Conservation (phyloP, 2,113 vertebrate species). For the Numida meleagris region DNA sequence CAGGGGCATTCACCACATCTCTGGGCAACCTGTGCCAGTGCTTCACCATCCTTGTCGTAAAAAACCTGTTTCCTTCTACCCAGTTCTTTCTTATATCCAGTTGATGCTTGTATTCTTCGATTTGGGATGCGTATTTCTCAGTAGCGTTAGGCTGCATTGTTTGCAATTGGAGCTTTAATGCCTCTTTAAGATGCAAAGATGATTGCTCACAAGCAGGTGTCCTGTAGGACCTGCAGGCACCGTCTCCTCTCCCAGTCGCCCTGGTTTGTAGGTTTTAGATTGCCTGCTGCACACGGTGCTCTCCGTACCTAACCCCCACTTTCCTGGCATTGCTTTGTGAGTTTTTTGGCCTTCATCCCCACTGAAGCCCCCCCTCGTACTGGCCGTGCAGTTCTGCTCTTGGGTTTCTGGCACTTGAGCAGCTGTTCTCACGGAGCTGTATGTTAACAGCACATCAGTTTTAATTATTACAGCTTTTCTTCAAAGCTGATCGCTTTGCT, state of each 20-base stretch:
- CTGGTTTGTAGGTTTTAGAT: background rate
- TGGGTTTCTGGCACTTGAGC: background rate
- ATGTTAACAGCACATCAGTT: background rate
- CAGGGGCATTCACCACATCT: too few species aligned
- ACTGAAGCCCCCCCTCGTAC: background rate
- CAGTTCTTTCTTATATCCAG: too few species aligned
- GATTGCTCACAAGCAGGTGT: background rate
- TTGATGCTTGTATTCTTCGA: background rate
- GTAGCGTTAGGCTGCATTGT: background rate
- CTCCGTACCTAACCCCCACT: rapidly evolving
- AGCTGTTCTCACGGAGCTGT: background rate
- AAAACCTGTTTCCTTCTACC: too few species aligned
- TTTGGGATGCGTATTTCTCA: background rate
- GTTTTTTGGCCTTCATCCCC: background rate
- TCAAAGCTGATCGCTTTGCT: background rate
- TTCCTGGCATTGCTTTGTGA: background rate
- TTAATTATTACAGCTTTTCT: background rate
- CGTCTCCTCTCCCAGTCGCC: background rate
- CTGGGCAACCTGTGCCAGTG: too few species aligned
- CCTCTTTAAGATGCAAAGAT: background rate
- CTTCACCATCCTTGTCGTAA: too few species aligned
- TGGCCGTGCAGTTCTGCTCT: background rate
- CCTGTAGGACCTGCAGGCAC: background rate
- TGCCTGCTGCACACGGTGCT: background rate
- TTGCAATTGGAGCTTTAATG: background rate